Evolutionary conservation across 2,113 vertebrate species (phyloP).

Genomic region (Lonchura striata): DNA sequence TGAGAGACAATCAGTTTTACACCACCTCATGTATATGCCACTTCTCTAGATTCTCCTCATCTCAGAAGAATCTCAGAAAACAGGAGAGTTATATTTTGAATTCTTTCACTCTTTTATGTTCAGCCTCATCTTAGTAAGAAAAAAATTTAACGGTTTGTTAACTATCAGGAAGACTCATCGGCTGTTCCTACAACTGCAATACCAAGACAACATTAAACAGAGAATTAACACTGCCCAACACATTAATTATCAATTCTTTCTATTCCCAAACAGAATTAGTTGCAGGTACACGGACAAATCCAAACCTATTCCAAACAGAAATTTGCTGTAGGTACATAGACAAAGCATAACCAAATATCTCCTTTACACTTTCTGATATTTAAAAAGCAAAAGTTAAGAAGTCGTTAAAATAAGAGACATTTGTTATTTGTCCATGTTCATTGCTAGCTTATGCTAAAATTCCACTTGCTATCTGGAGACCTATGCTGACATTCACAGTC

Average conservation of each 20-base stretch:
- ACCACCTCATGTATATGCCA: neutral
- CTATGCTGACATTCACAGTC: neutral
- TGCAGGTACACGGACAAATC: neutral
- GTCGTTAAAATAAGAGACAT: neutral
- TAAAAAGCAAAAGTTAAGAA: neutral
- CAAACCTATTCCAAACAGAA: neutral
- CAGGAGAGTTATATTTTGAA: neutral
- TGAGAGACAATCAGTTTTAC: neutral
- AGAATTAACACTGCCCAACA: neutral
- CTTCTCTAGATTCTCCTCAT: neutral
- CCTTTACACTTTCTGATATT: neutral
- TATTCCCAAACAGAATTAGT: neutral
- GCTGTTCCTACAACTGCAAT: neutral
- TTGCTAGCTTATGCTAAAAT: neutral
- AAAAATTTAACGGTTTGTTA: neutral
- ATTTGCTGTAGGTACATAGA: neutral
- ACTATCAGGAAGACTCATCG: neutral
- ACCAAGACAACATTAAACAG: neutral
- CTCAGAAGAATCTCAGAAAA: neutral
- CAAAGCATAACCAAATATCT: neutral
- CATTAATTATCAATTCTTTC: neutral
- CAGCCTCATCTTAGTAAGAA: neutral
- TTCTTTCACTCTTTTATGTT: neutral
- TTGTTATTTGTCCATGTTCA: neutral
- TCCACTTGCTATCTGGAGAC: neutral